Percentiles rank a stretch among this genome's conserved stretches.
phyloP scores from a whole-genome alignment of 2,797 vertebrate genomes.

The Pteropus rufus region DNA sequence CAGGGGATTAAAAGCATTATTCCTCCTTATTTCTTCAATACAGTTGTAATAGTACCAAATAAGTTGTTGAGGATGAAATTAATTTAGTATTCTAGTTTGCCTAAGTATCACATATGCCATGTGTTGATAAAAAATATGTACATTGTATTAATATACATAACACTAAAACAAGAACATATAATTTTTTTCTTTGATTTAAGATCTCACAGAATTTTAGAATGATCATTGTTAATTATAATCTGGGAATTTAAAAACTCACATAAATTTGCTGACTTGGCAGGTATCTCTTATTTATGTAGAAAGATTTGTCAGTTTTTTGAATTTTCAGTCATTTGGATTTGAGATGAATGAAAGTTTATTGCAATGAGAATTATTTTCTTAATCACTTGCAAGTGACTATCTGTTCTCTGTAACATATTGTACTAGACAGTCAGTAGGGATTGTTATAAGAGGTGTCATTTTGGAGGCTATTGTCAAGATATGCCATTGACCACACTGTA shows the following conservation, averaged over 20 bases:
- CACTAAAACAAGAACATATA: background rate
- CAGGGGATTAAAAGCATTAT: background rate
- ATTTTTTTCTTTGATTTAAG: slow-evolving; percentile 17
- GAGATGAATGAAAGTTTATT: background rate
- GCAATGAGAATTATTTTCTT: slow-evolving; percentile 25
- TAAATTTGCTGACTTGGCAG: background rate
- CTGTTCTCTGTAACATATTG: background rate
- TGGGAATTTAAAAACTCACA: slow-evolving; percentile 11
- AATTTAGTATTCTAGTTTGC: slow-evolving; percentile 33
- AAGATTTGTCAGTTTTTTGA: background rate
- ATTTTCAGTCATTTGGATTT: background rate
- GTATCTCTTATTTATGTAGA: background rate
- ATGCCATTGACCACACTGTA: background rate
- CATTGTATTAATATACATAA: background rate
- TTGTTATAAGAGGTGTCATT: background rate
- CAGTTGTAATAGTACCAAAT: background rate
- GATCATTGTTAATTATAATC: background rate
- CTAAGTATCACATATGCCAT: background rate
- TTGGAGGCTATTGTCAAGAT: background rate
- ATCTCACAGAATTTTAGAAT: slow-evolving; percentile 27
- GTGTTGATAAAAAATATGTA: background rate
- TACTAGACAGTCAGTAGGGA: background rate
- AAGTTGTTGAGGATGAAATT: slow-evolving; percentile 17
- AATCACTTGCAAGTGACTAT: slow-evolving; percentile 1
- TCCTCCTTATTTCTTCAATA: background rate